These are phyloP conservation scores for Gavialis gangeticus DNA, from an alignment of 2,113 vertebrate genomes.

Conservation along the genomic window DNA sequence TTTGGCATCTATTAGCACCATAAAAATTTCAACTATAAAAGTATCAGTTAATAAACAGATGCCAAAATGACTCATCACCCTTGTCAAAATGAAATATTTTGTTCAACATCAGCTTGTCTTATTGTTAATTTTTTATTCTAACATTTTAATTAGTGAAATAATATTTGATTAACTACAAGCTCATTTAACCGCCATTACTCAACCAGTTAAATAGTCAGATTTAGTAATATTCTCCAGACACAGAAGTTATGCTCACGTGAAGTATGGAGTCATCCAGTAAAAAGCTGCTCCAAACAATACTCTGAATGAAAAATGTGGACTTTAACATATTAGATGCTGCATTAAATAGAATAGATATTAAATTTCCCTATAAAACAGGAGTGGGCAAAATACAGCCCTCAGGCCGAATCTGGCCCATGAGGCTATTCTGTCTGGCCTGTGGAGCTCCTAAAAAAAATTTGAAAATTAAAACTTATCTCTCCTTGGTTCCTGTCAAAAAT, in stretches of 20 bases:
- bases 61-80: neutral
- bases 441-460: too few species aligned
- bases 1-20: neutral
- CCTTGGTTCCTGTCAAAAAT: too few species aligned
- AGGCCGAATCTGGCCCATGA: too few species aligned
- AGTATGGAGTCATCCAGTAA: neutral
- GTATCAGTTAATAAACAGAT: neutral
- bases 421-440: too few species aligned
- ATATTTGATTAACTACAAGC: neutral
- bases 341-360: neutral
- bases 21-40: neutral
- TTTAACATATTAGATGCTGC: neutral
- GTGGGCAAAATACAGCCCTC: too few species aligned
- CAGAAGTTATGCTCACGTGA: neutral
- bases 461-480: too few species aligned
- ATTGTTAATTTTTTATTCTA: neutral
- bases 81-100: neutral
- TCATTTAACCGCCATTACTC: neutral
- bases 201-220: neutral
- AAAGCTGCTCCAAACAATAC: neutral
- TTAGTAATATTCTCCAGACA: neutral
- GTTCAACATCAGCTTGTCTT: neutral
- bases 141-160: neutral
- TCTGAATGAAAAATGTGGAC: neutral
- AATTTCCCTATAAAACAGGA: neutral